Conservation (phyloP, 2,113 vertebrate species). For the Halcyon senegalensis region DNA sequence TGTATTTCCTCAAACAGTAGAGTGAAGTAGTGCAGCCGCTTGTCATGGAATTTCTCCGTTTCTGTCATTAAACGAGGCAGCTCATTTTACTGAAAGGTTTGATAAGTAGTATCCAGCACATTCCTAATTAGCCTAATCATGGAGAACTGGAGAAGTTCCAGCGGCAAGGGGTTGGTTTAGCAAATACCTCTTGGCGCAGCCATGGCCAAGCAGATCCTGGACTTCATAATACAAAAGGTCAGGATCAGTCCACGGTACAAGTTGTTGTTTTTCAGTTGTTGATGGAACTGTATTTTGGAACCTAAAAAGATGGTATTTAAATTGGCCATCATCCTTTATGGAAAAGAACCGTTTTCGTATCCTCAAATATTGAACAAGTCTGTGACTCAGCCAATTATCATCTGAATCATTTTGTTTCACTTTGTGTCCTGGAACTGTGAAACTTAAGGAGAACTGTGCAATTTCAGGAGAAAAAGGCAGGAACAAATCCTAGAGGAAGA, state of each 20-base stretch:
- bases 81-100: not conserved
- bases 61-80: not conserved
- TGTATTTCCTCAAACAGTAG: not conserved
- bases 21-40: not conserved
- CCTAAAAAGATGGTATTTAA: not conserved
- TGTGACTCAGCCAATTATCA: slow-evolving; percentile 15
- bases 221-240: not conserved
- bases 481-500: not conserved
- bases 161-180: not conserved
- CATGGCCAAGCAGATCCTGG: not conserved
- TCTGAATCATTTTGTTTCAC: slow-evolving; percentile 17
- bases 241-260: not conserved
- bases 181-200: not conserved
- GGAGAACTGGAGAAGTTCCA: not conserved
- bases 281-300: not conserved
- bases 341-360: not conserved
- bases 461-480: not conserved
- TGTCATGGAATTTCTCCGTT: not conserved
- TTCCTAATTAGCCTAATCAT: not conserved
- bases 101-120: not conserved
- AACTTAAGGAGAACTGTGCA: not conserved
- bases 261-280: not conserved
- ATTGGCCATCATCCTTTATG: not conserved
- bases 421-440: not conserved
- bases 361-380: not conserved